Evolutionary conservation across 2,888 invertebrate genomes (phyloP), one percentile per base, ranked within the genome.

Genomic region (Nomada hirtipes): DNA sequence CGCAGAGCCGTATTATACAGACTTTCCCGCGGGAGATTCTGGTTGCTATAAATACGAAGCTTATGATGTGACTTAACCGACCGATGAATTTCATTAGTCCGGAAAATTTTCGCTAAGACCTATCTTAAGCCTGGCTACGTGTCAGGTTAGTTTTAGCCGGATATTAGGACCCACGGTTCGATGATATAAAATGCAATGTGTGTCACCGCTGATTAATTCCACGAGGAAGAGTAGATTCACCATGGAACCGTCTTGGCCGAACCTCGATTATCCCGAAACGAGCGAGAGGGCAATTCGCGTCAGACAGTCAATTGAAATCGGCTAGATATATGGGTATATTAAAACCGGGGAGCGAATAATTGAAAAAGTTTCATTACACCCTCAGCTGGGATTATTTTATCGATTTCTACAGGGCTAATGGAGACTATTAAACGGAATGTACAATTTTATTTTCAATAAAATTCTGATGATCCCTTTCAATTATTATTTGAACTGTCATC

Each of bases 241-340:
- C 18, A n/a, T 67, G 4, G 3, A 23, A 36, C 10, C 23, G n/a
- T 26, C 42, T 47, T 44, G 61, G 29, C 29, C 23, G 55, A 20
- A 29, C 36, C 36, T 7, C 36, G 75, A 82, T 79, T 74, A 87
- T 83, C 83, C 69, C 59, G 63, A 42, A 18, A 74, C 85, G 69
- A 82, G 85, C 83, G 79, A 79, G 70, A 59, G 80, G 82, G 76
- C 83, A 73, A 85, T 83, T 78, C 64, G 47, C 57, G 60, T 61
- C 47, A 69, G 82, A 75, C 57, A 76, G 87, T 85, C 85, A 90
- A 90, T 90, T 87, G 88, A 87, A 87, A 88, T 88, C 89, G 86
- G 87, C 36, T 36, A 36, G 36, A 36, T 36, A 36, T 88, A 82
- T 29, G 55, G 23, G 44, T 64, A 36, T 29, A 59, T 70, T 29